Percentiles rank a stretch among this genome's conserved stretches.
Conservation (phyloP, 2,113 vertebrate species). For the Zapus hudsonius region DNA sequence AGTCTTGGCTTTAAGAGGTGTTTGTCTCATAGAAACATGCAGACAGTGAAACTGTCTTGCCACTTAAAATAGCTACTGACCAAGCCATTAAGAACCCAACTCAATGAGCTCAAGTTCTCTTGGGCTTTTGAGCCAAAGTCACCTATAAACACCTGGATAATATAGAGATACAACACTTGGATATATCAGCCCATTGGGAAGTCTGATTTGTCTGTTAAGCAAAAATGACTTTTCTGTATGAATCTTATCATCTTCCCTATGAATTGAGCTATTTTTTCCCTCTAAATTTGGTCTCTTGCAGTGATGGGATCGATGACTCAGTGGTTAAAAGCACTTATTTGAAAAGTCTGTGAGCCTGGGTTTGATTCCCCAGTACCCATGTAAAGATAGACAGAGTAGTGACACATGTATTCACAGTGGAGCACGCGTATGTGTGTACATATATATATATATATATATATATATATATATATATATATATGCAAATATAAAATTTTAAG, state of each 20-base stretch:
- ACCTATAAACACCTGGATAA: background rate
- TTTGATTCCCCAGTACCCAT: no score
- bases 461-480: no score
- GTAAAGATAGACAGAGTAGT: no score
- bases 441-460: no score
- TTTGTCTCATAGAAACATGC: conserved; percentile 16
- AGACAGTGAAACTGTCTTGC: background rate
- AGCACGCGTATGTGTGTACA: no score
- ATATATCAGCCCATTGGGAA: background rate
- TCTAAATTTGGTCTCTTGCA: background rate
- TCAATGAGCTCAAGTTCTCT: background rate
- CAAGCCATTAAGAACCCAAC: conserved; percentile 10
- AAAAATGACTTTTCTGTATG: background rate
- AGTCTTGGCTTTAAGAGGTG: background rate
- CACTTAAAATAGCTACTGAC: background rate
- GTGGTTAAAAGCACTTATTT: no score
- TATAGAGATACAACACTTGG: background rate
- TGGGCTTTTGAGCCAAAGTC: conserved; percentile 23
- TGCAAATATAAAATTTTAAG: no score
- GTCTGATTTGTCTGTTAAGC: conserved; percentile 13
- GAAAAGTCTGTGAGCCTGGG: no score
- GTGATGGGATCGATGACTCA: no score
- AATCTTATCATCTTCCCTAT: background rate
- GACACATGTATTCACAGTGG: background rate
- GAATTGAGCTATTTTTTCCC: conserved; percentile 54